Evolutionary conservation across 2,113 vertebrate species (phyloP).

Genomic region (Eurystomus gularis): DNA sequence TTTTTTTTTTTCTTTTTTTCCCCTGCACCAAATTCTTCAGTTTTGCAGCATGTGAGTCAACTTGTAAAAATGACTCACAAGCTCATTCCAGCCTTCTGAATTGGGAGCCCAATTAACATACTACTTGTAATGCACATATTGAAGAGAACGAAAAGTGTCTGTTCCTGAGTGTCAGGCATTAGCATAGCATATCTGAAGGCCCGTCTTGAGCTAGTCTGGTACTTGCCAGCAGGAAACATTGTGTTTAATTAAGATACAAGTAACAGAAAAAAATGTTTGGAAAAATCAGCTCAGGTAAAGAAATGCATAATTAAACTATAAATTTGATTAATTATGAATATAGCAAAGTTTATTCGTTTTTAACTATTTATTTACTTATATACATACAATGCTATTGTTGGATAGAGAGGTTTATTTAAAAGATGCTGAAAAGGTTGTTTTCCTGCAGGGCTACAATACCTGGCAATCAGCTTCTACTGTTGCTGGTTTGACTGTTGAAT

Average conservation of each 20-base stretch:
- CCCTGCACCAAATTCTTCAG: background rate
- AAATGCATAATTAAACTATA: background rate
- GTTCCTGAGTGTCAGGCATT: slow-evolving; percentile 54
- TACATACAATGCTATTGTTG: background rate
- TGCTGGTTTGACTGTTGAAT: background rate
- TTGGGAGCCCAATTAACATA: slow-evolving; percentile 62
- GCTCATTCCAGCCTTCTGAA: slow-evolving; percentile 54
- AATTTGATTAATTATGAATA: background rate
- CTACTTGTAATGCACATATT: slow-evolving; percentile 67
- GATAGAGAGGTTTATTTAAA: background rate
- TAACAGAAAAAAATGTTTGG: background rate
- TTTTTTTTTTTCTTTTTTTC: background rate
- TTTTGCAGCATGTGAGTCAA: slow-evolving; percentile 61
- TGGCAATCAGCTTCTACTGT: background rate
- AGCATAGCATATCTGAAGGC: slow-evolving; percentile 44
- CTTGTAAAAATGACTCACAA: slow-evolving; percentile 63
- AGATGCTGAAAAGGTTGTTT: background rate
- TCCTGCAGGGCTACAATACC: background rate
- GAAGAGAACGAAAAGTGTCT: slow-evolving; percentile 48
- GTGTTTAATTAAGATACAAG: background rate
- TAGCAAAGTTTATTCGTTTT: background rate
- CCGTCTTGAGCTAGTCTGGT: slow-evolving; percentile 19
- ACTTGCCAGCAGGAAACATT: slow-evolving; percentile 34
- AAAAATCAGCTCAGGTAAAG: background rate
- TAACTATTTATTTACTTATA: background rate